These are phyloP conservation scores for Callaeas wilsoni DNA, from an alignment of 2,113 vertebrate genomes.

Conservation along the genomic window DNA sequence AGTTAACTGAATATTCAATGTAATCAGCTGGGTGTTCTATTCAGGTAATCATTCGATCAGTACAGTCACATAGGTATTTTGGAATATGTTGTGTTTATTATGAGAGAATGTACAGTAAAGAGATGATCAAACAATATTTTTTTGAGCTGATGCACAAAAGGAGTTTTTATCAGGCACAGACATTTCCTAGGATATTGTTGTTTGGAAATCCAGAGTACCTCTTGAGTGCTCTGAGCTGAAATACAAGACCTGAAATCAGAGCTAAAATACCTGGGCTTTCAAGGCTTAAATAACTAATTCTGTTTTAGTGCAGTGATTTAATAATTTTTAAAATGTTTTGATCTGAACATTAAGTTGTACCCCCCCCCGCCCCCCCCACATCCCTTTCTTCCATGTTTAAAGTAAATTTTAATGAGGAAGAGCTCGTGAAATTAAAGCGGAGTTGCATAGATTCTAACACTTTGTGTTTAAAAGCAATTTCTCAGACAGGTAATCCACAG, in stretches of 20 bases:
- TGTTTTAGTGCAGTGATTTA: not conserved
- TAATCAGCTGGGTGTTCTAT: conserved; percentile 28
- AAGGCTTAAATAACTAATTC: not conserved
- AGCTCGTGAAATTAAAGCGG: not conserved
- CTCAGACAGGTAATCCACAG: not conserved
- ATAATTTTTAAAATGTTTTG: not conserved
- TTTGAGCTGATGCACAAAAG: not conserved
- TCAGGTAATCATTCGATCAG: not conserved
- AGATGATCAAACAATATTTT: not conserved
- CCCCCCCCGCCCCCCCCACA: not conserved
- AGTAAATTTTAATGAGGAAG: not conserved
- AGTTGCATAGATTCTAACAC: not conserved
- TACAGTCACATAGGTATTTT: not conserved
- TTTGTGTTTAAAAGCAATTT: not conserved
- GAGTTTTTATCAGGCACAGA: not conserved
- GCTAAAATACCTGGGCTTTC: not conserved
- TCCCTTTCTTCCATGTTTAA: not conserved
- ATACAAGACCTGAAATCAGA: not conserved
- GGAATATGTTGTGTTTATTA: not conserved
- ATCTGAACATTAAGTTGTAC: not conserved
- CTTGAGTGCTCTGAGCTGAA: not conserved
- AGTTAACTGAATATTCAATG: conserved; percentile 45
- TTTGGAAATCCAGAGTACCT: not conserved
- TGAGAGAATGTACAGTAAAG: not conserved
- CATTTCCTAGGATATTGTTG: not conserved